Conservation (phyloP, 2,113 vertebrate species). For the Puffinus mauretanicus region DNA sequence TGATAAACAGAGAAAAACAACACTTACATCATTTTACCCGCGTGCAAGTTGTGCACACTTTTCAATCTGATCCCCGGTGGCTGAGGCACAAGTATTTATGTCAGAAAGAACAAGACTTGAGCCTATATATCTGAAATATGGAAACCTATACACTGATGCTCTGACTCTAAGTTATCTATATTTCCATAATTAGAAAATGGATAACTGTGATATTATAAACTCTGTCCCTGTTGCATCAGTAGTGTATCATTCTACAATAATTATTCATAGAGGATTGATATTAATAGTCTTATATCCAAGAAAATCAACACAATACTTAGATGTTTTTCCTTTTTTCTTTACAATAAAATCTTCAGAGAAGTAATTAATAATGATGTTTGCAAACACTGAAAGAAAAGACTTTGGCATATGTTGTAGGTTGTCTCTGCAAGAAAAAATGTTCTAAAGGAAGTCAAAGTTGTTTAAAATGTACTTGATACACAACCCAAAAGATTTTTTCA, state of each 20-base stretch:
- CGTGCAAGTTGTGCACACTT: not conserved
- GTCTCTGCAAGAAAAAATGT: not conserved
- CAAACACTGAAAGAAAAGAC: not conserved
- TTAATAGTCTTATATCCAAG: not conserved
- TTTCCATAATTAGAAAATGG: not conserved
- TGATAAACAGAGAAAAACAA: not conserved
- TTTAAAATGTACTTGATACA: not conserved
- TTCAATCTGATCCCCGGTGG: not conserved
- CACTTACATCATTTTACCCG: not conserved
- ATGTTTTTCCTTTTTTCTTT: not conserved
- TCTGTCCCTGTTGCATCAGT: not conserved
- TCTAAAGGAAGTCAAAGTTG: not conserved
- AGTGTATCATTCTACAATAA: not conserved
- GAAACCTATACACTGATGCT: not conserved
- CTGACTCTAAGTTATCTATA: not conserved
- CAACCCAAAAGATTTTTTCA: not conserved
- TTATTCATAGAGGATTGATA: not conserved
- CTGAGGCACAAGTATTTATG: not conserved
- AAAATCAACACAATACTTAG: not conserved
- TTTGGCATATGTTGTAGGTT: not conserved
- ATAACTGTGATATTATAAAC: not conserved
- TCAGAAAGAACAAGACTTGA: not conserved
- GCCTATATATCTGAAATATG: not conserved
- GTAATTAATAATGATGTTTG: not conserved
- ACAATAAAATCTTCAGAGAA: not conserved